Evolutionary conservation across 2,888 invertebrate genomes (phyloP), one percentile per base, ranked within the genome.

Genomic region (Drosophila aldrichi): DNA sequence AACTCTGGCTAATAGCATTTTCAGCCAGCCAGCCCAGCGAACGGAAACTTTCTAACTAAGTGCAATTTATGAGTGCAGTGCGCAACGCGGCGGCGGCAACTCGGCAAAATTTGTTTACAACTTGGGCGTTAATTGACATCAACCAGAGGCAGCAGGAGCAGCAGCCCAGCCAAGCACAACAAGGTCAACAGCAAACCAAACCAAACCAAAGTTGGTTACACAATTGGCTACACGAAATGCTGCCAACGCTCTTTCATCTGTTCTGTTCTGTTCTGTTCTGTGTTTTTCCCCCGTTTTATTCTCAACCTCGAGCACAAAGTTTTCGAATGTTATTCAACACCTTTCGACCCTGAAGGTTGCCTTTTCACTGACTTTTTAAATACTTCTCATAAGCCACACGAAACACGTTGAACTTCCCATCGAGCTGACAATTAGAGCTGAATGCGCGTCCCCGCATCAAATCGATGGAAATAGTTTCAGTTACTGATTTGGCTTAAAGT

Each of bases 81-180:
- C 70, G 62, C 85, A 82, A 68, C 78, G 74, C 60, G 63, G 46
- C 60, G 63, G 46, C 38, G 74, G 81, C 83, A 86, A 86, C 83
- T 74, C 68, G 70, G 69, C 73, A 59, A 84, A 89, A 86, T 86
- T 86, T 89, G 80, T 87, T 89, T 89, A 86, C 88, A 89, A 84
- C 89, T 89, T 86, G 78, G 87, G 88, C 82, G 86, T 84, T 86
- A 85, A 85, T 85, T 89, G 81, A 89, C 88, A 88, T 74, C 71
- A 51, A 51, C 70, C 79, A 57, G 60, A 69, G 70, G 67, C 32
- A 55, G 60, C 6, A 54, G 36, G 57, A 49, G 20, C 43, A 48
- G 56, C 29, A 43, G 36, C 41, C 43, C 54, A 43, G 32, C 51
- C 52, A 25, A 70, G 63, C 71, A 58, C 63, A 67, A 71, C 78